Base-by-base conservation (phyloP, 2,888 invertebrate species). In the Griposia aprilina region DNA sequence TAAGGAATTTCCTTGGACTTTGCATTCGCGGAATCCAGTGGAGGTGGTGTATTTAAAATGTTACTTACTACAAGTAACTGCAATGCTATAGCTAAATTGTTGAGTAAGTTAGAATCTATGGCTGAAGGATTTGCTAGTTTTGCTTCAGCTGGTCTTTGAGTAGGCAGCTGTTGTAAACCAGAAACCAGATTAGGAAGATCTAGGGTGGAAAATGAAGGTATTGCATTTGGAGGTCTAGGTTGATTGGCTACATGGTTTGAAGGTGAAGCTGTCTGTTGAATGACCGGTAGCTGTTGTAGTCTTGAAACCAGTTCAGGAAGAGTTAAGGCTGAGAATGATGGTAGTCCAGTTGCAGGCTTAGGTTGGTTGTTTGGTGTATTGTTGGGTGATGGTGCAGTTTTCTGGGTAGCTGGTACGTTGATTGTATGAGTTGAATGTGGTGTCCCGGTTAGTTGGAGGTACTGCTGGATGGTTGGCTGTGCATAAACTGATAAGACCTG, bases 21-120 rank as follows among this genome's bases (percentile, higher is more conserved):
- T 8, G 65, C 10, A 1, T 7, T 3, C 0, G 48, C 0, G 0
- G 59, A 17, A 5, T 80, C 78, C 0, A 45, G 87, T 50, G 88
- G 80, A 30, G 87, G 81, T 5, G 94, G 93, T 15, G 90, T 81
- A 52, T 93, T 94, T 13, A 96, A 80, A 23, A 96, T 91, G 79
- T 96, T 96, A 55, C 92, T 95, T 0, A 96, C 90, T 13, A 96
- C 93, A 2, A 96, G 76, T 13, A 96, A 77, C 59, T 96, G 96
- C 68, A 96, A 86, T 0, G 96, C 95, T 59, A 96, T 93, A 5
- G 96, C 96, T 81, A 96, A 86, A 81, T 96, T 96, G 65, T 96
- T 96, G 0, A 96, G 78, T 0, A 96, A 90, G 45, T 92, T 93
- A 0, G 93, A 83, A 72, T 96, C 95, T 45, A 63, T 71, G 17